Evolutionary conservation across 2,888 invertebrate genomes (phyloP).

Genomic region (Drosophila cognata): DNA sequence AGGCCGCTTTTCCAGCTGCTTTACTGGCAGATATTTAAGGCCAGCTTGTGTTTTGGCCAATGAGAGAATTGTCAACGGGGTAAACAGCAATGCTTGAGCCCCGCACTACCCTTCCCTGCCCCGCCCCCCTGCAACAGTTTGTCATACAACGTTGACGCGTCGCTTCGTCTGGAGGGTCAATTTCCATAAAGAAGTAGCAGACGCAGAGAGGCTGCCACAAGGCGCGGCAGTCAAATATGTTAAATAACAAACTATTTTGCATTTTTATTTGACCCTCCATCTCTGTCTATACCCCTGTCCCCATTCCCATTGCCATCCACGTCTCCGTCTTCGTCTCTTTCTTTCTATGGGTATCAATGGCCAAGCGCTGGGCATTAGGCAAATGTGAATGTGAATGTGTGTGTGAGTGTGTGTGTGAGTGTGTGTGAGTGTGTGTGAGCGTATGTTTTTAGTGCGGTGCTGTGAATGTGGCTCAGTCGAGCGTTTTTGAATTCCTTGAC

Average conservation of each 20-base stretch:
- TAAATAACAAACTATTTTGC: slow-evolving; percentile 81
- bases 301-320: too few species aligned
- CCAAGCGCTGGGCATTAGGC: slow-evolving; percentile 64
- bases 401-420: slow-evolving; percentile 18
- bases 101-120: background rate
- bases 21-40: slow-evolving; percentile 66
- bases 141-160: slow-evolving; percentile 48
- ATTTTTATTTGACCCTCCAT: slow-evolving; percentile 61
- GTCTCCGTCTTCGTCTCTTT: background rate
- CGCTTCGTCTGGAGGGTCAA: slow-evolving; percentile 64
- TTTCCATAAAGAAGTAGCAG: slow-evolving; percentile 53
- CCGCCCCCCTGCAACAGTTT: slow-evolving; percentile 42
- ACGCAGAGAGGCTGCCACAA: slow-evolving; percentile 11
- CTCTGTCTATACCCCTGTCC: slow-evolving; percentile 1
- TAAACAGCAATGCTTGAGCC: slow-evolving; percentile 12
- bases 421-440: slow-evolving; percentile 9
- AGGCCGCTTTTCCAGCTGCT: slow-evolving; percentile 66
- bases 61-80: slow-evolving; percentile 68
- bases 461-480: slow-evolving; percentile 46
- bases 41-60: slow-evolving; percentile 53
- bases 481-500: slow-evolving; percentile 65
- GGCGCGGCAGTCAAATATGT: slow-evolving; percentile 68
- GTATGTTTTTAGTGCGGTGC: slow-evolving; percentile 6
- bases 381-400: slow-evolving; percentile 47
- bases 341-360: slow-evolving; percentile 57